A percentile compares a stretch with the other conserved stretches of the same genome.
These are phyloP conservation scores for Tychaedon coryphoeus DNA, from an alignment of 2,113 vertebrate genomes.

Conservation along the genomic window DNA sequence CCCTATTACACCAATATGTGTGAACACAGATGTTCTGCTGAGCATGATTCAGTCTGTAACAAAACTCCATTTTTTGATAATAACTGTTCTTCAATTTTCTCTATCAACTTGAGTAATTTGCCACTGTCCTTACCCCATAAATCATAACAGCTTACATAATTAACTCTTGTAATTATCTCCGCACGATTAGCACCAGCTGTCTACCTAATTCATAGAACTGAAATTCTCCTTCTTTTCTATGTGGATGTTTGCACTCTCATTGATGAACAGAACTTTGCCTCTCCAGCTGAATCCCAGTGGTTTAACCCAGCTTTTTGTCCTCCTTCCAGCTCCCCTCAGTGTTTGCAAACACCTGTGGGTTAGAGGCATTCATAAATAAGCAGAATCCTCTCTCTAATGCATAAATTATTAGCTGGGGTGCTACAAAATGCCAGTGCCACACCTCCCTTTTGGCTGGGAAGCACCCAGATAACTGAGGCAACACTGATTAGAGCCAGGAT, in stretches of 20 bases:
- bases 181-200: background rate
- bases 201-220: background rate
- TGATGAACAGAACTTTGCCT: background rate
- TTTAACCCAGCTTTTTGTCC: background rate
- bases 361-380: background rate
- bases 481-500: background rate
- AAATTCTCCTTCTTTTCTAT: background rate
- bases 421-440: background rate
- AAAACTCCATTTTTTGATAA: background rate
- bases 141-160: constrained; percentile 25
- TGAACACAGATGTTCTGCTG: background rate
- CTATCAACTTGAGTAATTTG: background rate
- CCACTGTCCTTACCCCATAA: constrained; percentile 5
- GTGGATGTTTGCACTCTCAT: background rate
- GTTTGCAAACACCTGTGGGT: background rate
- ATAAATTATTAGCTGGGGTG: background rate
- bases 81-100: background rate
- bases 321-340: background rate
- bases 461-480: background rate
- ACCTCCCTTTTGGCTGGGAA: background rate
- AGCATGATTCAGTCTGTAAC: background rate
- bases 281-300: background rate
- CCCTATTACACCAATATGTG: background rate
- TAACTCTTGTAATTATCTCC: background rate
- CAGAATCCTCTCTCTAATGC: background rate